phyloP scores from a whole-genome alignment of 2,113 vertebrate genomes.

The Leuciscus idus region DNA sequence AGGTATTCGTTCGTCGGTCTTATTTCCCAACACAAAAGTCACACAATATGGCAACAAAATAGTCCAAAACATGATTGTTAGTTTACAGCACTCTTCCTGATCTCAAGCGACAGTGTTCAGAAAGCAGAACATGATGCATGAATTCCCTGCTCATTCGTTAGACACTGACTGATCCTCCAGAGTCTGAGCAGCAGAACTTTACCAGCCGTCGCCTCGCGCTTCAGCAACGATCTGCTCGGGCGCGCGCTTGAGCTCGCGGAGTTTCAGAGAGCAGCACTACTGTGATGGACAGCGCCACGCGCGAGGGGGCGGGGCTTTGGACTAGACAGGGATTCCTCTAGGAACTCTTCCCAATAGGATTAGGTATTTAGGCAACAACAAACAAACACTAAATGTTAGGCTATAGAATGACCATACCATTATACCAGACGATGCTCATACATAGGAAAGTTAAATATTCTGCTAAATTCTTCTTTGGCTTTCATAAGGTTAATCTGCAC shows the following conservation, averaged over 20 bases:
- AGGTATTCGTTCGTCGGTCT: conserved; percentile 71
- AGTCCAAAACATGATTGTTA: conserved; percentile 74
- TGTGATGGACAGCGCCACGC: conserved; percentile 73
- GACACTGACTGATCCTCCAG: conserved; percentile 3
- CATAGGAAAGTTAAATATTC: neutral
- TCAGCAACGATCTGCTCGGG: conserved; percentile 65
- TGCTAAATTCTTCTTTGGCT: neutral
- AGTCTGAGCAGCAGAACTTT: conserved; percentile 66
- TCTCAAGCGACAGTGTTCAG: conserved; percentile 37
- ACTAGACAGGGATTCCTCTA: conserved; percentile 61
- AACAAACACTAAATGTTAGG: neutral
- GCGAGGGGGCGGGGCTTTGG: conserved; percentile 70
- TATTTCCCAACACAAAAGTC: conserved; percentile 68
- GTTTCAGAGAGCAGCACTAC: conserved; percentile 67
- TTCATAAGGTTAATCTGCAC: neutral
- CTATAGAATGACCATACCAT: neutral
- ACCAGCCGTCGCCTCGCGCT: conserved; percentile 54
- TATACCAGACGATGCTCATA: neutral
- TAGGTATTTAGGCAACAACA: neutral
- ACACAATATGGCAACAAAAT: conserved; percentile 68
- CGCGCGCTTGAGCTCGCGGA: conserved; percentile 63
- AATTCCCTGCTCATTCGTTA: conserved; percentile 7
- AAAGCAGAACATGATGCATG: conserved; percentile 28
- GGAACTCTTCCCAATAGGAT: conserved; percentile 47
- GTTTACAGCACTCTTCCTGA: conserved; percentile 55